Conservation (phyloP, 2,113 vertebrate species). For the Pituophis catenifer region DNA sequence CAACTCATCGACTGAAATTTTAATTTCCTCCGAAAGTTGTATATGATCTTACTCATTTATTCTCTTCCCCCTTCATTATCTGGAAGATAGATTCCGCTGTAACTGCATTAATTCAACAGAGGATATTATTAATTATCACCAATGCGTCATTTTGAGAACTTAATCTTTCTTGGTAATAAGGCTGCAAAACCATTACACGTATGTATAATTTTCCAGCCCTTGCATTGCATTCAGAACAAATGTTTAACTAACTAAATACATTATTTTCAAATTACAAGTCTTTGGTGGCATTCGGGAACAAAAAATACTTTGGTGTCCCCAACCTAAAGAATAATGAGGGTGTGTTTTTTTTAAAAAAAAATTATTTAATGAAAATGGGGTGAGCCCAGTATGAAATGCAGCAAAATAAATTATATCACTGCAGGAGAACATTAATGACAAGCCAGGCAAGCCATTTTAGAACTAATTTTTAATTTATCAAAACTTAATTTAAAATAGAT, state of each 20-base stretch:
- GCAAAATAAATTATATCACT: conserved; percentile 58
- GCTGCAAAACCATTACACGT: conserved; percentile 24
- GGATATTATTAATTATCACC: not conserved
- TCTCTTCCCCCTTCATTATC: not conserved
- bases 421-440: conserved; percentile 64
- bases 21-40: not conserved
- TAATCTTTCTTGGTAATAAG: conserved; percentile 9
- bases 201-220: conserved; percentile 16
- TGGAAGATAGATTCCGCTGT: not conserved
- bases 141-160: conserved; percentile 25
- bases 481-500: conserved; percentile 63
- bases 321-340: conserved; percentile 71
- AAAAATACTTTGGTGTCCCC: conserved; percentile 56
- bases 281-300: conserved; percentile 44
- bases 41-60: not conserved
- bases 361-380: conserved; percentile 68
- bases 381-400: conserved; percentile 66
- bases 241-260: conserved; percentile 10
- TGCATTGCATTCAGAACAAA: conserved; percentile 28
- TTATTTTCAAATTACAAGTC: conserved; percentile 44
- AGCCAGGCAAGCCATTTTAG: conserved; percentile 64
- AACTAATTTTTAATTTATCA: conserved; percentile 72
- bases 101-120: not conserved
- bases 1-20: not conserved
- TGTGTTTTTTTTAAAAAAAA: not conserved